These are phyloP conservation scores for Hemibagrus wyckioides DNA, from an alignment of 2,113 vertebrate species.

Conservation along the genomic window DNA sequence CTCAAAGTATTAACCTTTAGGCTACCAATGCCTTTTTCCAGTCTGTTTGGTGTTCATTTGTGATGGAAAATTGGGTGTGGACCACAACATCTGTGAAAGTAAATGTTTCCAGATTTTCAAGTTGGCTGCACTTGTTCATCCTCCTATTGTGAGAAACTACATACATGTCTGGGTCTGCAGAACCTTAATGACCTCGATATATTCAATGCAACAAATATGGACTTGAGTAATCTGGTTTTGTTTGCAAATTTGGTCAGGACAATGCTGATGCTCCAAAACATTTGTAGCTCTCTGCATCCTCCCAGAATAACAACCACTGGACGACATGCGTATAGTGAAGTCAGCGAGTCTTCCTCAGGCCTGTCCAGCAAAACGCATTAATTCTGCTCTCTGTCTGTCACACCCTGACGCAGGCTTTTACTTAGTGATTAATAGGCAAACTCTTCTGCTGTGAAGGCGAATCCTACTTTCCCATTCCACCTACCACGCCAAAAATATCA, in stretches of 20 bases:
- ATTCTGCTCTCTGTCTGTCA: constrained; percentile 8
- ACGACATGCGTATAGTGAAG: neutral
- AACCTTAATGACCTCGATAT: neutral
- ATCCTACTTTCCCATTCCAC: constrained; percentile 19
- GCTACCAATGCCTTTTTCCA: neutral
- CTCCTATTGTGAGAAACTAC: neutral
- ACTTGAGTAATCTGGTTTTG: neutral
- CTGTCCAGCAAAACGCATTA: constrained; percentile 8
- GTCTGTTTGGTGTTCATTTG: neutral
- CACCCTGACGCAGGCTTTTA: neutral
- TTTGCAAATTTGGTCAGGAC: neutral
- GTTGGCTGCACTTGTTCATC: neutral
- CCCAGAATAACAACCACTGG: constrained; percentile 1
- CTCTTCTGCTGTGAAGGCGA: constrained; percentile 29
- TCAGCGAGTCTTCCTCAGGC: constrained; percentile 23
- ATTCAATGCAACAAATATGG: neutral
- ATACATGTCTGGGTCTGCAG: neutral
- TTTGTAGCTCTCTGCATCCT: neutral
- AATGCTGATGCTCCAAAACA: neutral
- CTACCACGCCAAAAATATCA: constrained; percentile 20
- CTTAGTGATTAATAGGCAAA: constrained; percentile 39
- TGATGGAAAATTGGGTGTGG: neutral
- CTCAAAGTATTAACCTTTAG: neutral
- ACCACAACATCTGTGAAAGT: neutral
- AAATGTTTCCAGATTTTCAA: neutral